Evolutionary conservation across 2,797 vertebrate species (phyloP).

Genomic region (Prunella strophiata): DNA sequence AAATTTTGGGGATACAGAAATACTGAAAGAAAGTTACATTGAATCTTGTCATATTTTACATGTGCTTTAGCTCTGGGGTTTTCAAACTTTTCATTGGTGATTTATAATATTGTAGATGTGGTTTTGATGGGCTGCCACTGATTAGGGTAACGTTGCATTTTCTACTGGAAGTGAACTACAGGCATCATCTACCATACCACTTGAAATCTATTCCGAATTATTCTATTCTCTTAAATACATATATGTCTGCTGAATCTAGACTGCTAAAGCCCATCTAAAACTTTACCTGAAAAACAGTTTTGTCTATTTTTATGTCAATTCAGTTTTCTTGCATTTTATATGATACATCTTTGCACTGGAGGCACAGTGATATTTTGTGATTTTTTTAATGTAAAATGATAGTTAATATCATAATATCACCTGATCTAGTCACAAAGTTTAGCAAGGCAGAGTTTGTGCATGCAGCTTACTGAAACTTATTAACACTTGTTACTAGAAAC

Average conservation of each 20-base stretch:
- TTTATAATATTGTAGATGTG: neutral
- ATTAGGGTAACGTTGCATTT: slow-evolving; percentile 3
- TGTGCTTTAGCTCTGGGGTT: slow-evolving; percentile 37
- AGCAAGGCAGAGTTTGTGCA: slow-evolving; percentile 1
- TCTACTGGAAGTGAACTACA: slow-evolving; percentile 29
- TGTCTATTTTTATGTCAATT: slow-evolving; percentile 34
- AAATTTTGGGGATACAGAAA: neutral
- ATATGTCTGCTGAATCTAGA: slow-evolving; percentile 27
- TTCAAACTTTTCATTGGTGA: neutral
- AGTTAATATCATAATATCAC: neutral
- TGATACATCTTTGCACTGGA: neutral
- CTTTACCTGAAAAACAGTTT: slow-evolving; percentile 42
- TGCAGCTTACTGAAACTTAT: neutral
- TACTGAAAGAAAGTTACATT: neutral
- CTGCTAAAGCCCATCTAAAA: slow-evolving; percentile 45
- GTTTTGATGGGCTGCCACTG: slow-evolving; percentile 28
- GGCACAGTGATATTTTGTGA: neutral
- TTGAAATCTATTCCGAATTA: slow-evolving; percentile 47
- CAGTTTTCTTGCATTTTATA: slow-evolving; percentile 27
- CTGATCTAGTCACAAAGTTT: neutral
- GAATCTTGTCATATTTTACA: neutral
- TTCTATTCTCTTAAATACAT: neutral
- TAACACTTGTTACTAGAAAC: neutral
- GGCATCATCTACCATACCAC: neutral
- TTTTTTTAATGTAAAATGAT: slow-evolving; percentile 4